These are phyloP conservation scores for Phodopus roborovskii DNA, from an alignment of 2,113 vertebrate genomes.

Conservation along the genomic window DNA sequence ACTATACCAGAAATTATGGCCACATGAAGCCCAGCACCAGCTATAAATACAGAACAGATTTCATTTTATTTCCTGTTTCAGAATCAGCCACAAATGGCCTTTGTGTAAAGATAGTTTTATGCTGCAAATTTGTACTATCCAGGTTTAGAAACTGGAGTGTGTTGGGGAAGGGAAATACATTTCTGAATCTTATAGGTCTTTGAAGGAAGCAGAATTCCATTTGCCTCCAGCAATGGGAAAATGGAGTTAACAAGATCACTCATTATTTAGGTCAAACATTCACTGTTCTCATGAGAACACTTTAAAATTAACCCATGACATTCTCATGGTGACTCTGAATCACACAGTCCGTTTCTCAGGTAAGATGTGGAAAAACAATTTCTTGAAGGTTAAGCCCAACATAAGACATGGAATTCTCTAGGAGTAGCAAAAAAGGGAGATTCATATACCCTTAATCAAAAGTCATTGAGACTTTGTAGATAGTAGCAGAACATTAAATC, in stretches of 20 bases:
- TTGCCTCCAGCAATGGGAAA: not conserved
- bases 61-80: conserved; percentile 41
- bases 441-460: not conserved
- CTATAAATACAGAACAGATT: conserved; percentile 48
- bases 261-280: not conserved
- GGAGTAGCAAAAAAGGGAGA: not conserved
- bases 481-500: not conserved
- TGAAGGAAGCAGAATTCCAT: conserved; percentile 24
- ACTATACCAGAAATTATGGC: not conserved
- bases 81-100: not conserved
- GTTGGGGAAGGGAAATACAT: not conserved
- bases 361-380: not conserved
- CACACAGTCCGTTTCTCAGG: not conserved
- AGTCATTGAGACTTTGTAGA: not conserved
- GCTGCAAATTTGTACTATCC: not conserved
- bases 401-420: not conserved
- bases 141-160: not conserved
- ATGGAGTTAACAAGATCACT: not conserved
- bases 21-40: not conserved
- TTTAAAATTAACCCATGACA: not conserved
- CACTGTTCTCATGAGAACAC: not conserved
- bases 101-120: conserved; percentile 48
- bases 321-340: not conserved
- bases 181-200: not conserved
- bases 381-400: not conserved